Conservation (phyloP, 2,113 vertebrate species). For the Oryzias curvinotus region DNA sequence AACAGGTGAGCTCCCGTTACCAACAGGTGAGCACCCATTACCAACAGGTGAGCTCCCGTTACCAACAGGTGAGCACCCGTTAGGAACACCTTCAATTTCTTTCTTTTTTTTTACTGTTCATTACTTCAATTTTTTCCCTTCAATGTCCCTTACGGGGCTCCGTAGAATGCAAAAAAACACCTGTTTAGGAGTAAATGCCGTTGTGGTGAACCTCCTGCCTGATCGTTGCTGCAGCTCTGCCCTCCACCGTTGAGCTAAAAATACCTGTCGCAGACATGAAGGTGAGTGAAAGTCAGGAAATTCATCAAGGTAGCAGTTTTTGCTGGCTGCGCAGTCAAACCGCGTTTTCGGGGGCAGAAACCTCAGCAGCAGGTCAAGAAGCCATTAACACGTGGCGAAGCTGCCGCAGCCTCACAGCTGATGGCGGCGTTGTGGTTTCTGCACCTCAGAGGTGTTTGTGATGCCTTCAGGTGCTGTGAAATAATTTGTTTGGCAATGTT, state of each 20-base stretch:
- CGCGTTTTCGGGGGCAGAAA: constrained; percentile 31
- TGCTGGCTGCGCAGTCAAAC: constrained; percentile 2
- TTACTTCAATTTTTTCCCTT: too few species aligned
- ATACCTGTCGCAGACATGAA: constrained; percentile 31
- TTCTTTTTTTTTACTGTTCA: too few species aligned
- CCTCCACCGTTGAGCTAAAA: constrained; percentile 31
- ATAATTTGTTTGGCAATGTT: constrained; percentile 29
- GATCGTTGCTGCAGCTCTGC: constrained; percentile 1
- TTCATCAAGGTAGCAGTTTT: constrained; percentile 34
- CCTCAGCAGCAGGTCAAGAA: neutral
- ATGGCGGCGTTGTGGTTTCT: constrained; percentile 7
- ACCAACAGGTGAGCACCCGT: too few species aligned
- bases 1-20: too few species aligned
- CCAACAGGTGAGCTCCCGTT: too few species aligned
- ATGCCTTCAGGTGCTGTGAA: constrained; percentile 36
- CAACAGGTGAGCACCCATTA: too few species aligned
- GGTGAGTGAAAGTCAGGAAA: constrained; percentile 56
- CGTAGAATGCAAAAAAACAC: too few species aligned
- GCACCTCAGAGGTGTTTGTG: constrained; percentile 24
- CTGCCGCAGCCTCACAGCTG: constrained; percentile 3
- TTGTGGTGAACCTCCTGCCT: too few species aligned
- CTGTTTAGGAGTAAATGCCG: too few species aligned
- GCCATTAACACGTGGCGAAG: constrained; percentile 29
- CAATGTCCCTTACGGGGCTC: too few species aligned
- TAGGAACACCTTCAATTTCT: too few species aligned